These are phyloP conservation scores for Bombylius discolor DNA, from an alignment of 2,888 invertebrate species.

Conservation along the genomic window DNA sequence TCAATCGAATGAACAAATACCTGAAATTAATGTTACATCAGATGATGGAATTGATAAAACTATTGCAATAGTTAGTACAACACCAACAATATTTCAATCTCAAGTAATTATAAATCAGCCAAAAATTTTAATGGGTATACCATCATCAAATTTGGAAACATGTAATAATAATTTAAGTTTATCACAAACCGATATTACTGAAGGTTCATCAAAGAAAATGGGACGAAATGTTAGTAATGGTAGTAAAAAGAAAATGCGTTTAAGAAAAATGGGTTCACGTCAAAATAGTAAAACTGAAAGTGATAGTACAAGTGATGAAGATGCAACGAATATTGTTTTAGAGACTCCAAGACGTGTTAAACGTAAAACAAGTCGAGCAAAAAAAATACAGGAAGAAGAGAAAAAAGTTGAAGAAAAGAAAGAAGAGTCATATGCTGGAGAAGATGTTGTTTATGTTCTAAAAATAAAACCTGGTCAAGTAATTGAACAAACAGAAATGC, in stretches of 20 bases:
- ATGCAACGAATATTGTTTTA: constrained; percentile 22
- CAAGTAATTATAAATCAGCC: constrained; percentile 12
- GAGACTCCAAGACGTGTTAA: constrained; percentile 34
- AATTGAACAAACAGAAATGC: constrained; percentile 22
- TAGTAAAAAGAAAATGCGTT: constrained; percentile 26
- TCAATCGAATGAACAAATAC: constrained; percentile 22
- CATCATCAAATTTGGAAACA: not conserved
- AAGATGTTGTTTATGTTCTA: constrained; percentile 31
- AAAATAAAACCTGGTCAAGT: constrained; percentile 32
- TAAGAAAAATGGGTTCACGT: constrained; percentile 34
- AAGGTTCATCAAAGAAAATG: constrained; percentile 10
- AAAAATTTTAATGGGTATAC: not conserved
- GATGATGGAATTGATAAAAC: constrained; percentile 23
- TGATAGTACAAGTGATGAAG: constrained; percentile 31
- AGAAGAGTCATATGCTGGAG: constrained; percentile 22
- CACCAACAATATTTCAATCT: constrained; percentile 12
- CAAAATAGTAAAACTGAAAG: constrained; percentile 37
- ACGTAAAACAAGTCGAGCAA: constrained; percentile 29
- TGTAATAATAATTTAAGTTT: not conserved
- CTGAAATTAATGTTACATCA: constrained; percentile 31
- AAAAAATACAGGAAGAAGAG: constrained; percentile 16
- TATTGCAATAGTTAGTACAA: constrained; percentile 12
- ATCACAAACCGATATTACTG: not conserved
- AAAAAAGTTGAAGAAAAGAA: constrained; percentile 24
- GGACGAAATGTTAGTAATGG: constrained; percentile 18